phyloP scores from a whole-genome alignment of 2,113 vertebrate species.

The Hystrix brachyura region DNA sequence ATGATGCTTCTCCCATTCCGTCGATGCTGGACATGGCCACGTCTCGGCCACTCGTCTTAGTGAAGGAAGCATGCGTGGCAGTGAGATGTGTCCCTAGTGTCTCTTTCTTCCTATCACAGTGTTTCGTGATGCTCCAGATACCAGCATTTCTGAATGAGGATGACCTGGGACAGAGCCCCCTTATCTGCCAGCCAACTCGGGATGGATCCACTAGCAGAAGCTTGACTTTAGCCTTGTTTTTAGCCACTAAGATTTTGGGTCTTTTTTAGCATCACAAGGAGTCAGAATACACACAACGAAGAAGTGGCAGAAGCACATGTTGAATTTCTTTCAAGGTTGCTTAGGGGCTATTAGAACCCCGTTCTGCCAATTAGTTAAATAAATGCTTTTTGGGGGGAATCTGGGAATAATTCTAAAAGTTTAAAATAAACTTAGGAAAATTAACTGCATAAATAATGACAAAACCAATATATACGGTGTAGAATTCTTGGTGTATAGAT shows the following conservation, averaged over 20 bases:
- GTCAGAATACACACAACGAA: background rate
- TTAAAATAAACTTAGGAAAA: constrained; percentile 74
- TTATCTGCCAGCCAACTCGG: background rate
- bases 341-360: constrained; percentile 59
- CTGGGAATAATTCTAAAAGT: constrained; percentile 71
- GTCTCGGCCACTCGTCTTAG: background rate
- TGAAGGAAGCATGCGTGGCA: background rate
- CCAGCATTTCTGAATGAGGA: background rate
- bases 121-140: background rate
- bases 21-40: background rate
- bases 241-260: background rate
- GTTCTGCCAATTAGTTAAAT: constrained; percentile 71
- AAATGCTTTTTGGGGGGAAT: constrained; percentile 65
- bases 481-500: constrained; percentile 45
- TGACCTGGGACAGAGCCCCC: background rate
- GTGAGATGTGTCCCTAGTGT: background rate
- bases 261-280: background rate
- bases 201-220: background rate
- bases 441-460: constrained; percentile 74
- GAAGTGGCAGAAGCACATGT: background rate
- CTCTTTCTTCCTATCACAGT: background rate
- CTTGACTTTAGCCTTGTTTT: constrained; percentile 35
- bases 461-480: constrained; percentile 42
- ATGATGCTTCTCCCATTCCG: background rate
- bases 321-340: constrained; percentile 62